These are phyloP conservation scores for Drosophila percnosoma DNA, from an alignment of 2,888 invertebrate species.

Conservation along the genomic window DNA sequence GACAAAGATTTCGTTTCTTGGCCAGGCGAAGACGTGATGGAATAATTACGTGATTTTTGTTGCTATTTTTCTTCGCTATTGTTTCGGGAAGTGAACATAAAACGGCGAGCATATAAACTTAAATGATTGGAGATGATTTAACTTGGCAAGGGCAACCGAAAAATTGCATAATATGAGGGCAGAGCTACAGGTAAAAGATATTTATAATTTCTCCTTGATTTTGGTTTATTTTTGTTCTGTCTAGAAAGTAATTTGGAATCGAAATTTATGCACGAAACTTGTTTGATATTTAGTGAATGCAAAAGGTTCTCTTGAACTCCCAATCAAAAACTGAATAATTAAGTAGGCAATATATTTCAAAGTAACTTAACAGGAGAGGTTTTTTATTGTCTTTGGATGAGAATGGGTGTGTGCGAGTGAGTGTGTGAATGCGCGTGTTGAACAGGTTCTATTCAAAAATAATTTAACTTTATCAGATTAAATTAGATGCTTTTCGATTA, in stretches of 20 bases:
- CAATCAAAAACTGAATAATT: constrained; percentile 19
- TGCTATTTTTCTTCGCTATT: neutral
- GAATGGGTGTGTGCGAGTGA: neutral
- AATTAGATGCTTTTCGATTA: neutral
- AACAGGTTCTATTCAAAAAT: constrained; percentile 38
- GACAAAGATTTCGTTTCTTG: constrained; percentile 32
- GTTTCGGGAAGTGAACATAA: constrained; percentile 36
- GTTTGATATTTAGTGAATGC: constrained; percentile 45
- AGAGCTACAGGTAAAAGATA: neutral
- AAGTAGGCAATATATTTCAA: constrained; percentile 21
- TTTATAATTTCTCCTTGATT: neutral
- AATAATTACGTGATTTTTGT: constrained; percentile 43
- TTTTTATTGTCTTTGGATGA: constrained; percentile 2
- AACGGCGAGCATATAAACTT: constrained; percentile 7
- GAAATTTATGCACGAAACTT: constrained; percentile 20
- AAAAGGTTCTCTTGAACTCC: constrained; percentile 45
- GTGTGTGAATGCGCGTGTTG: neutral
- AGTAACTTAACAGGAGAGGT: constrained; percentile 5
- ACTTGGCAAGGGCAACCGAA: constrained; percentile 19
- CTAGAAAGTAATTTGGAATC: constrained; percentile 42
- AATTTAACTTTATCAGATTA: constrained; percentile 24
- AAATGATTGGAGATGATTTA: constrained; percentile 7
- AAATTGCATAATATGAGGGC: neutral
- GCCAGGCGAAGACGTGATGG: constrained; percentile 41
- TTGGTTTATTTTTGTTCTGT: neutral